These are phyloP conservation scores for Fulmarus glacialis DNA, from an alignment of 2,113 vertebrate genomes.

Conservation along the genomic window DNA sequence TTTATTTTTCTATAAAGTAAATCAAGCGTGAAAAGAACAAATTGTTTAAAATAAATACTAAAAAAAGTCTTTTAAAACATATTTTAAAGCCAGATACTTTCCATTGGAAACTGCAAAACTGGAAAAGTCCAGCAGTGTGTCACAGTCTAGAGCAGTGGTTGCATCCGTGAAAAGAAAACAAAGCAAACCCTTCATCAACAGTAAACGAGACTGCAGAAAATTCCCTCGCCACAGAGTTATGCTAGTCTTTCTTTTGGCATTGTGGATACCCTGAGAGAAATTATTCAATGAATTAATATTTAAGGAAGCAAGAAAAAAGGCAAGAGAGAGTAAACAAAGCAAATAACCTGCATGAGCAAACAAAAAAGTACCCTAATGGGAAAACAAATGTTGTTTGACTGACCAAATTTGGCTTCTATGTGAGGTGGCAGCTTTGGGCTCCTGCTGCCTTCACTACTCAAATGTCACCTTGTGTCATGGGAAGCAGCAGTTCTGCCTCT, in stretches of 20 bases:
- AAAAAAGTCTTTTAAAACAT: not conserved
- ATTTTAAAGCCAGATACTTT: not conserved
- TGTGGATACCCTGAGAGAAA: not conserved
- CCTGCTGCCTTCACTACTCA: not conserved
- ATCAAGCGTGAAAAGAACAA: not conserved
- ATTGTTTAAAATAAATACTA: not conserved
- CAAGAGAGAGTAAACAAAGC: not conserved
- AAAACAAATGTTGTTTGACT: not conserved
- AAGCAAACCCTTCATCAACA: not conserved
- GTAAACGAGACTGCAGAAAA: not conserved
- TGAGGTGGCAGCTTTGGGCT: not conserved
- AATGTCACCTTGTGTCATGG: not conserved
- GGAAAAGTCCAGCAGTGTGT: not conserved
- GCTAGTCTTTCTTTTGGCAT: not conserved
- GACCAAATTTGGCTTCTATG: not conserved
- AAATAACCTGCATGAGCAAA: not conserved
- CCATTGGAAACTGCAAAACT: not conserved
- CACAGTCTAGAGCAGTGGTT: not conserved
- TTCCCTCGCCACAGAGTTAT: not conserved
- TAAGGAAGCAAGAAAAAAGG: not conserved
- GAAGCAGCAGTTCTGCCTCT: not conserved
- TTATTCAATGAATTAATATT: not conserved
- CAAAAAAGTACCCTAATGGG: not conserved
- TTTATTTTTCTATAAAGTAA: not conserved
- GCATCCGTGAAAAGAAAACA: not conserved